These are phyloP conservation scores for Nudaria mundana DNA, from an alignment of 2,888 invertebrate genomes.

Conservation along the genomic window DNA sequence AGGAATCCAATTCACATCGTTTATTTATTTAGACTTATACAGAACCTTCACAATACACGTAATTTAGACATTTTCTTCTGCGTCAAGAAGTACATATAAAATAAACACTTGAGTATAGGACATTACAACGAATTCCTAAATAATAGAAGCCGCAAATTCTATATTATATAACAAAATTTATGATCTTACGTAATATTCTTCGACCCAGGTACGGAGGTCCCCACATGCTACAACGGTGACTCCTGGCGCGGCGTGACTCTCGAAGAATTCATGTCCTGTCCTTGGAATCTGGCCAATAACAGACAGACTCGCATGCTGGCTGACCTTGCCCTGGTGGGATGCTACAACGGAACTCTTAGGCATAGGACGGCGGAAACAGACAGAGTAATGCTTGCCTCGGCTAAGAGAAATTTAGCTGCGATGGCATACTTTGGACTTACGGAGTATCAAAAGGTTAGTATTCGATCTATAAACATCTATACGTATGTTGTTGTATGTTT, in stretches of 20 bases:
- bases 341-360: slow-evolving; percentile 93
- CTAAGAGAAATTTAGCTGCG: slow-evolving; percentile 95
- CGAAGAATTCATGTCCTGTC: slow-evolving; percentile 94
- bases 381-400: slow-evolving; percentile 94
- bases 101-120: no score
- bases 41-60: no score
- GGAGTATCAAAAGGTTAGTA: slow-evolving; percentile 92
- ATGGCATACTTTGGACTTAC: slow-evolving; percentile 99
- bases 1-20: no score
- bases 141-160: no score
- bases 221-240: slow-evolving; percentile 88
- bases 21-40: no score
- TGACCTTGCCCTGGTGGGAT: slow-evolving; percentile 96
- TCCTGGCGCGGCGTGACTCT: slow-evolving; percentile 95
- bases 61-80: no score
- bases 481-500: no score
- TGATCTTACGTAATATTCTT: not conserved
- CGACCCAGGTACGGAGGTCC: slow-evolving; percentile 86
- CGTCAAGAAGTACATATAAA: no score
- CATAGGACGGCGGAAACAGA: slow-evolving; percentile 86
- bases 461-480: no score
- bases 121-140: no score
- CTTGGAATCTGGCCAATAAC: slow-evolving; percentile 96
- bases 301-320: slow-evolving; percentile 99
- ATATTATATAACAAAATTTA: no score